Evolutionary conservation across 2,113 vertebrate species (phyloP), one percentile per base, ranked within the genome.

Genomic region (Odocoileus virginianus): DNA sequence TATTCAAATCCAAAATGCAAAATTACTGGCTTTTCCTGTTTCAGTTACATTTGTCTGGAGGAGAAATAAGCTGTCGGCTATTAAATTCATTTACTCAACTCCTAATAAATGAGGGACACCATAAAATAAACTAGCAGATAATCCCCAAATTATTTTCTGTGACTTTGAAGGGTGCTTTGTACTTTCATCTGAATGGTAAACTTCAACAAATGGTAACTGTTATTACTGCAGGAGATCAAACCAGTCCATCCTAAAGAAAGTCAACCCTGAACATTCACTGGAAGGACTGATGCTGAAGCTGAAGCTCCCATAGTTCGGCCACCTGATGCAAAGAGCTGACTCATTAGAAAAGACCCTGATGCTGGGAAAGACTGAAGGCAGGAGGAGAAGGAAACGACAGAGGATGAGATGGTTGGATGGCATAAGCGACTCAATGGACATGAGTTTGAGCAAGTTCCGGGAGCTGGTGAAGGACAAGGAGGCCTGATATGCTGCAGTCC

Each of bases 51-150:
- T 47, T 47, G 45, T 78, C 28, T 78, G 17, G 58, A 92, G 52
- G 79, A 16, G 74, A 78, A 89, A 89, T 54, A 55, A 91, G 19
- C 36, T 87, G 76, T 88, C 90, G 58, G 60, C 60, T 21, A 83
- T n/a, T 43, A 94, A 94, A 94, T 27, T 86, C 47, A 96, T 64
- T 79, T 58, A 91, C 87, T 94, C 30, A 92, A 78, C 45, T 81
- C 50, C 91, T 87, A 76, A 96, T 45, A 64, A 95, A 55, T 12
- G 33, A 50, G 83, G 40, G 93, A 55, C 23, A 88, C 16, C 81
- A 86, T 74, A 33, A 87, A 55, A 96, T 74, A 43, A 84, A 76
- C 74, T 33, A 92, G 45, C 74, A 74, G n/a, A 74, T 88, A 94
- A 95, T 47, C 25, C 55, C 78, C 45, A 47, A 87, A 83, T 36